Base-by-base conservation (phyloP, 2,113 vertebrate species). In the Arenaria interpres region DNA sequence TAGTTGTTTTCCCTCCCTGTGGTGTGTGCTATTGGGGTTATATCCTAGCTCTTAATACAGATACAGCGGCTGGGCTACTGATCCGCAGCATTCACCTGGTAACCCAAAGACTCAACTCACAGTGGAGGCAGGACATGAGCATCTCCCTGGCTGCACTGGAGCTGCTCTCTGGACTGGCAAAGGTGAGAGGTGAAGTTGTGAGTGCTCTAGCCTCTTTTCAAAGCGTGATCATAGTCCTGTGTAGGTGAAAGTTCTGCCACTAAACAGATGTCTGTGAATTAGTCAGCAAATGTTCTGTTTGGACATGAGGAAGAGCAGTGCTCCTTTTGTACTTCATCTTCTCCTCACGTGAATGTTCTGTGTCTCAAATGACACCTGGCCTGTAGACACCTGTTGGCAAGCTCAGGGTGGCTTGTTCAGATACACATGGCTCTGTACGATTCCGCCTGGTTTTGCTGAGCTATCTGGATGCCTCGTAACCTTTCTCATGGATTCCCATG, bases 1-100 rank as follows among this genome's bases (percentile, higher is more conserved):
- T 98, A 98, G 98, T 98, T 98, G 96, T 98, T 98, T 98, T 99
- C 98, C 99, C 98, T 99, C 98, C 98, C 98, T 98, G 97, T 98
- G 98, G 98, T 98, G 95, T 97, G 98, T 98, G 98, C 98, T 98
- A 98, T 96, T 97, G 97, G 99, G 98, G 98, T 99, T 99, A 99
- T 98, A 99, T 99, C 99, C 97, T 99, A 99, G 99, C 98, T 99
- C 98, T 99, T 99, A 96, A 99, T 98, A 99, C 99, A 99, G 99
- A 99, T 99, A 99, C 99, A 74, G 99, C 99, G 84, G 98, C 99
- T 41, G 99, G 99, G 80, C 98, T 99, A 88, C 98, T 99, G 98
- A 99, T 99, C 83, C 99, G 99, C 97, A 99, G 99, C 97, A 99
- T 99, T 98, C 99, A 99, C 96, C 98, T 99, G 85, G 99, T 99